Evolutionary conservation across 2,797 vertebrate genomes (phyloP), one percentile per base, ranked within the genome.

Genomic region (Acanthopagrus latus): DNA sequence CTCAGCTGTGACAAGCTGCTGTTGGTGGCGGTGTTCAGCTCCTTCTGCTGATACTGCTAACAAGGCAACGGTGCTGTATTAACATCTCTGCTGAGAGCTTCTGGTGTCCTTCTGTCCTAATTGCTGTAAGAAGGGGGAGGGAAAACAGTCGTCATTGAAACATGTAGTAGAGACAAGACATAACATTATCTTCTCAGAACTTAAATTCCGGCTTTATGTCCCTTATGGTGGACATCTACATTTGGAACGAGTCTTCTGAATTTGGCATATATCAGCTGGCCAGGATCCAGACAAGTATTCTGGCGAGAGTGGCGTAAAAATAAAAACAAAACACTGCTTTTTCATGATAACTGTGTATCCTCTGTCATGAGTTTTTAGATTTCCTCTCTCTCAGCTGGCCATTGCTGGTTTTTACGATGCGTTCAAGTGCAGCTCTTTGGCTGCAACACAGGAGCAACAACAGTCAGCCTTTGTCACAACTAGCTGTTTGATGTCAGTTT

Each of bases 1-100:
- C 91, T 92, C 86, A 80, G 86, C 88, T 86, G 82, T 87, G 78
- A 89, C 71, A 79, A 83, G 86, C 87, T 92, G 91, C 82, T 87
- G 82, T 84, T 20, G 1, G 27, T 41, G 77, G 83, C 70, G 75
- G 52, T 76, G 78, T 81, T 86, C 76, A 48, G 62, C 41, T 78
- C 68, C 71, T 64, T 66, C 71, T 64, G 73, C 82, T 88, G 83
- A 80, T 80, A 64, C 47, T 2, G 58, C 64, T 64, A 60, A 70
- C 38, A 52, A 74, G 62, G 46, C 74, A 48, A 3, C 23, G 56
- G 29, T 52, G 75, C 56, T 62, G 63, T 50, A 54, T 80, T 70
- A 62, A 81, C 71, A 86, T 74, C 71, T 89, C 87, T 81, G 74
- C 60, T 47, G 64, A 70, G 64, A 67, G 66, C 23, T 17, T 44